A percentile compares a stretch with the other conserved stretches of the same genome.
Conservation (phyloP, 92 coral and sea anemone species). For the Parazoanthus darwini region DNA sequence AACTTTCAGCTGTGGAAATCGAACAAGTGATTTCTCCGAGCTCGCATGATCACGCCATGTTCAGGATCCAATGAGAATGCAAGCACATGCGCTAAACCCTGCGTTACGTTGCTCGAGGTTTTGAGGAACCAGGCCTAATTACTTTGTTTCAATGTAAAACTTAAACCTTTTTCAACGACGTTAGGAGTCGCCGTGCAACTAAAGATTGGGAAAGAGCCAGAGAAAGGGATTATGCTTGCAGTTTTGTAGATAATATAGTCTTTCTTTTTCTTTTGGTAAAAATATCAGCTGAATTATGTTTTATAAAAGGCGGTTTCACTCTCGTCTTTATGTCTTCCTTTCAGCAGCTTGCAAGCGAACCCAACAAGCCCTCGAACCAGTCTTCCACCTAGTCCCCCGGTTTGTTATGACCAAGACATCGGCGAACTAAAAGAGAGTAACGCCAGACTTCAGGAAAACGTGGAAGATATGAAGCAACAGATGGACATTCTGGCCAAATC, state of each 20-base stretch:
- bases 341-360: constrained; percentile 47
- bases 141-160: not conserved
- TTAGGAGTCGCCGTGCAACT: not conserved
- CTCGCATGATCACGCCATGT: too few species aligned
- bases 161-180: not conserved
- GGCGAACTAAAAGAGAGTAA: constrained; percentile 66
- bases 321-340: not conserved
- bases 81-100: too few species aligned
- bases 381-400: constrained; percentile 87
- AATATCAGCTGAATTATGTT: not conserved
- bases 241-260: not conserved
- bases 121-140: too few species aligned
- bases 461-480: constrained; percentile 73
- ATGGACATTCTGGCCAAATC: constrained; percentile 83
- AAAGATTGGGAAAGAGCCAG: not conserved
- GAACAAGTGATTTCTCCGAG: too few species aligned
- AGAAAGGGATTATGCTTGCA: not conserved
- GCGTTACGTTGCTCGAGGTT: too few species aligned
- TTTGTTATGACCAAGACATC: constrained; percentile 72
- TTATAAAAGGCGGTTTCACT: not conserved
- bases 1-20: too few species aligned
- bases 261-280: not conserved
- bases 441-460: constrained; percentile 46
- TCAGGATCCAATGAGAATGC: too few species aligned
- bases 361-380: constrained; percentile 81